A percentile compares a stretch with the other conserved stretches of the same genome.
phyloP scores from a whole-genome alignment of 2,888 invertebrate species.

The Troilus luridus region DNA sequence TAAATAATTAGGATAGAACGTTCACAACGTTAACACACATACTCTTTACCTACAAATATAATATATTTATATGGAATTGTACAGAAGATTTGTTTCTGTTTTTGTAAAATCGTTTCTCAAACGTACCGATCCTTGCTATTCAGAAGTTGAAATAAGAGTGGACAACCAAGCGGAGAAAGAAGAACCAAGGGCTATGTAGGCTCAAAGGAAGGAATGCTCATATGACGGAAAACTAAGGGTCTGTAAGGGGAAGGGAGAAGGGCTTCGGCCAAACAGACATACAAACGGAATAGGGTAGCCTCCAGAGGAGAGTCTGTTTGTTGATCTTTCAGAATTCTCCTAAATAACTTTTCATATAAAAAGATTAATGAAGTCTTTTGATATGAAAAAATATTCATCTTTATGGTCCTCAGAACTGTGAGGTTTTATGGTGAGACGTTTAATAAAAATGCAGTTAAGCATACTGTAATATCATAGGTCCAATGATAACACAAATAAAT shows the following conservation, averaged over 20 bases:
- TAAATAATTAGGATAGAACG: too few relatives aligned
- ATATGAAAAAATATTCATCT: not conserved
- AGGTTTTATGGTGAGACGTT: not conserved
- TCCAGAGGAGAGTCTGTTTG: not conserved
- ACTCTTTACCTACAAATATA: not conserved
- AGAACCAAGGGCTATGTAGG: not conserved
- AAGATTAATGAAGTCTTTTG: slow-evolving; percentile 30
- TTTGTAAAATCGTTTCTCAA: not conserved
- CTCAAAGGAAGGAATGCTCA: slow-evolving; percentile 39
- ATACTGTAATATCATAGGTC: not conserved
- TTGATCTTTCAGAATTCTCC: not conserved
- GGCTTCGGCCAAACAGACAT: not conserved
- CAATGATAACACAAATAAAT: too few relatives aligned
- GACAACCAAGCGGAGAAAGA: slow-evolving; percentile 36
- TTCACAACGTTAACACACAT: too few relatives aligned
- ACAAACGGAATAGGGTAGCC: slow-evolving; percentile 19
- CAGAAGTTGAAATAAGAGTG: slow-evolving; percentile 32
- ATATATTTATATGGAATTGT: not conserved
- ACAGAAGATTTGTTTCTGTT: not conserved
- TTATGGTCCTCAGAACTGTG: not conserved
- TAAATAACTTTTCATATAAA: slow-evolving; percentile 32
- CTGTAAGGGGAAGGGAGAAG: not conserved
- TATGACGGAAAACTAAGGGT: slow-evolving; percentile 32
- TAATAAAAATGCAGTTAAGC: not conserved
- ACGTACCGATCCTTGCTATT: not conserved